These are phyloP conservation scores for Macrotus californicus DNA, from an alignment of 2,113 vertebrate genomes.

Conservation along the genomic window DNA sequence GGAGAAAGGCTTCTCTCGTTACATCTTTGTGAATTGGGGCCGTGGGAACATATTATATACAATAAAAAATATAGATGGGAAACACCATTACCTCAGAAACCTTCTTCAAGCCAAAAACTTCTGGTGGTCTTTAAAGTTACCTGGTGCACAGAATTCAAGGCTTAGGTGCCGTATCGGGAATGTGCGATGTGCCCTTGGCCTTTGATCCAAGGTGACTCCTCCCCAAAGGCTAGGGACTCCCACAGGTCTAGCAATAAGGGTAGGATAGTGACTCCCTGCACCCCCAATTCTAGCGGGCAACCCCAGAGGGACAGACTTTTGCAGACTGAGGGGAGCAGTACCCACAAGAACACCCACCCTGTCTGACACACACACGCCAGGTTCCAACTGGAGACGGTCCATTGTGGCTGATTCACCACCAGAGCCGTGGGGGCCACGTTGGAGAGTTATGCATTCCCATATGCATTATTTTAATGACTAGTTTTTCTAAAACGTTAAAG, in stretches of 20 bases:
- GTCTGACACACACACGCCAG: not conserved
- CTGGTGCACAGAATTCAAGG: not conserved
- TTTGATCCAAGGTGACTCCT: not conserved
- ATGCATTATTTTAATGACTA: not conserved
- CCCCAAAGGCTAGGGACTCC: not conserved
- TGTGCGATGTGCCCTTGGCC: not conserved
- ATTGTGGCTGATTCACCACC: not conserved
- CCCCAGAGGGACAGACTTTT: not conserved
- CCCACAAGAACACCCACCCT: not conserved
- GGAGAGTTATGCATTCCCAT: not conserved
- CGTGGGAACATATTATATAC: not conserved
- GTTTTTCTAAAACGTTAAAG: not conserved
- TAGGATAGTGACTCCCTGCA: not conserved
- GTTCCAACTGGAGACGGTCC: not conserved
- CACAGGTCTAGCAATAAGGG: not conserved
- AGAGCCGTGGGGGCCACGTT: not conserved
- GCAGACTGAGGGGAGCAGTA: not conserved
- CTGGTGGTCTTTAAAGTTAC: not conserved
- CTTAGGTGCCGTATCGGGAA: not conserved
- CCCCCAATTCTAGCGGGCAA: not conserved
- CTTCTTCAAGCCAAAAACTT: not conserved
- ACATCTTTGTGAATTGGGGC: not conserved
- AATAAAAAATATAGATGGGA: not conserved
- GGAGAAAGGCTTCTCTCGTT: not conserved
- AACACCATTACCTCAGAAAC: not conserved